These are phyloP conservation scores for Etheostoma perlongum DNA, from an alignment of 2,797 vertebrate genomes.

Conservation along the genomic window DNA sequence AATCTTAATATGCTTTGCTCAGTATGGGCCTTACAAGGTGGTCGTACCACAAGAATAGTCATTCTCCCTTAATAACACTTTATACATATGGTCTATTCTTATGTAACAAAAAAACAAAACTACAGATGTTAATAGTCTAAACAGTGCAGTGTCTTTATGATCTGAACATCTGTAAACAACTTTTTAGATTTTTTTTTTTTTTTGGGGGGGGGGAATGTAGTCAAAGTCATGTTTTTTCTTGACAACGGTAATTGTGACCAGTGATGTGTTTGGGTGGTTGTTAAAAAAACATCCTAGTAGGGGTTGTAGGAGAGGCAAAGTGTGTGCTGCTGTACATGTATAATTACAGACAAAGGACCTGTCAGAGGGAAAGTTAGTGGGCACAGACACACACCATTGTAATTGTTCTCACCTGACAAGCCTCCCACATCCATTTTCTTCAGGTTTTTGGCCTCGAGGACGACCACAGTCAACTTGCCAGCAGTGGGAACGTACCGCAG, in stretches of 20 bases:
- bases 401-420: slow-evolving; percentile 91
- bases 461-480: slow-evolving; percentile 97
- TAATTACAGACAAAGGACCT: slow-evolving; percentile 66
- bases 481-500: slow-evolving; percentile 98
- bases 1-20: background rate
- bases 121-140: background rate
- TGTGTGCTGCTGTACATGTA: slow-evolving; percentile 42
- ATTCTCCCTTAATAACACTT: background rate
- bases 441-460: slow-evolving; percentile 98
- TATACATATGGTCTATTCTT: background rate
- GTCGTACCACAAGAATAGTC: background rate
- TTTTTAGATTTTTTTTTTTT: background rate
- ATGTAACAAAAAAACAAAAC: background rate
- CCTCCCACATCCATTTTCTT: slow-evolving; percentile 99
- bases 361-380: slow-evolving; percentile 50
- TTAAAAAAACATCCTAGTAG: background rate
- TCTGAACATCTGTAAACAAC: background rate
- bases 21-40: background rate
- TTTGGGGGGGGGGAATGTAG: no score
- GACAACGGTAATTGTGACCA: slow-evolving; percentile 3
- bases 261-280: slow-evolving; percentile 29
- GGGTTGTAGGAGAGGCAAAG: slow-evolving; percentile 38
- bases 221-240: background rate
- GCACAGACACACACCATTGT: slow-evolving; percentile 39
- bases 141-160: background rate